Base-by-base conservation (phyloP, 2,888 invertebrate species). In the Caenorhabditis auriculariae region DNA sequence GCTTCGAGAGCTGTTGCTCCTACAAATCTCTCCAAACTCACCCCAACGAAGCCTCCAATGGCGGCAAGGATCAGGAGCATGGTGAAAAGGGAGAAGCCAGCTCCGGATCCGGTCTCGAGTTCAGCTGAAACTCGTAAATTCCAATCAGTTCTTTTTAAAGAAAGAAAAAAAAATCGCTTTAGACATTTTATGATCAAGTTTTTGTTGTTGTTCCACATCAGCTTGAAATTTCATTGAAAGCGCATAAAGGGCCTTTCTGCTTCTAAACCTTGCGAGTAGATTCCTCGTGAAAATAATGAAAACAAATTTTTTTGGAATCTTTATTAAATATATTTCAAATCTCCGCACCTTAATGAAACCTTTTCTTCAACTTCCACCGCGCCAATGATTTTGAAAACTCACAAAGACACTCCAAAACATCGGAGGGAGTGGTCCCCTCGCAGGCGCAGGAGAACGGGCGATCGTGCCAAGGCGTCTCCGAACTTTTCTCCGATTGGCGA, bases 21-120 rank as follows among this genome's bases (percentile, higher is more conserved):
- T 6, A 44, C 5, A 44, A 2, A 17, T 23, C 24, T 32, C 4
- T 19, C 4, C n/a, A 24, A 17, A 6, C 29, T 47, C 29, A 47
- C 37, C 21, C 38, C 54, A 19, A 49, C 64, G 12, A 60, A 49
- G 41, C 67, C 53, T 37, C 56, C 59, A 23, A 61, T 58, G 17
- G 77, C 43, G 21, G 67, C 61, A 15, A 77, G 47, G 27, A 72
- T 47, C 15, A 68, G 48, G 54, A 80, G 64, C 37, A 70, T 56
- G 26, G 72, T 59, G 43, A 72, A 67, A 49, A 73, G 57, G 6
- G 67, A 64, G 59, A 69, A 60, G 15, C 74, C 72, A 27, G 27
- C 17, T 3, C 53, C 48, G 7, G 50, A 53, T 9, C 51, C 53
- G 5, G 62, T 50, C 21, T 54, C 60, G 12, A 67, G 46, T 4